phyloP scores from a whole-genome alignment of 1,140 invertebrate species.

The Oncopeltus fasciatus region DNA sequence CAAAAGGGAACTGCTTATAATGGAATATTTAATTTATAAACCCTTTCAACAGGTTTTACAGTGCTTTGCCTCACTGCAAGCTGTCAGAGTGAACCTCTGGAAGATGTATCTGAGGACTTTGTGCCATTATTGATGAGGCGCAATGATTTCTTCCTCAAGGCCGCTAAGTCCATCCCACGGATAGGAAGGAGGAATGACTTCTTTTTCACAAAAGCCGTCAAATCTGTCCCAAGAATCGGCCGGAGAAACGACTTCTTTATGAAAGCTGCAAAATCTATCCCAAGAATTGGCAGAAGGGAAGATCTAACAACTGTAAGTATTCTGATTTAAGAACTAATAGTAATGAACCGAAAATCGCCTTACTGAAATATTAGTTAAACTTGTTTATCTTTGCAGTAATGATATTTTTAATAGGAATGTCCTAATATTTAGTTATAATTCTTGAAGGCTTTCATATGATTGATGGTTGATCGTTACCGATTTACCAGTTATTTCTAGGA shows the following conservation, averaged over 20 bases:
- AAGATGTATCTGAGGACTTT: background rate
- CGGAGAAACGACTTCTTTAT: slow-evolving; percentile 30
- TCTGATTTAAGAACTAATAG: too few relatives aligned
- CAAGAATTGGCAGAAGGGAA: slow-evolving; percentile 24
- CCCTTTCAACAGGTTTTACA: background rate
- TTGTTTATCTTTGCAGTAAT: too few relatives aligned
- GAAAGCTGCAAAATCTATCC: slow-evolving; percentile 32
- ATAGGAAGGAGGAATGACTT: slow-evolving; percentile 10
- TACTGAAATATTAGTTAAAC: too few relatives aligned
- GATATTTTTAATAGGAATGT: too few relatives aligned
- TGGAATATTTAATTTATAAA: too few relatives aligned
- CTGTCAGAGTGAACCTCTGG: background rate
- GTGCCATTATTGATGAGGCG: background rate
- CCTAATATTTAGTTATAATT: too few relatives aligned
- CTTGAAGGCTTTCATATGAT: too few relatives aligned
- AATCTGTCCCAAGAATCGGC: slow-evolving; percentile 15
- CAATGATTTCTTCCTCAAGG: slow-evolving; percentile 3
- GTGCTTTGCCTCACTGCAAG: background rate
- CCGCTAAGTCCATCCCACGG: background rate
- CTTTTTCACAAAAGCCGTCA: background rate
- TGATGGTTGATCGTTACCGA: too few relatives aligned
- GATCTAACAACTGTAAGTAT: slow-evolving; percentile 5
- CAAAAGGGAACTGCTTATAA: too few relatives aligned
- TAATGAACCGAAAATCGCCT: too few relatives aligned
- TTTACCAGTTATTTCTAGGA: too few relatives aligned